Evolutionary conservation across 2,888 invertebrate species (phyloP), one percentile per base, ranked within the genome.

Genomic region (Drosophila antonietae): DNA sequence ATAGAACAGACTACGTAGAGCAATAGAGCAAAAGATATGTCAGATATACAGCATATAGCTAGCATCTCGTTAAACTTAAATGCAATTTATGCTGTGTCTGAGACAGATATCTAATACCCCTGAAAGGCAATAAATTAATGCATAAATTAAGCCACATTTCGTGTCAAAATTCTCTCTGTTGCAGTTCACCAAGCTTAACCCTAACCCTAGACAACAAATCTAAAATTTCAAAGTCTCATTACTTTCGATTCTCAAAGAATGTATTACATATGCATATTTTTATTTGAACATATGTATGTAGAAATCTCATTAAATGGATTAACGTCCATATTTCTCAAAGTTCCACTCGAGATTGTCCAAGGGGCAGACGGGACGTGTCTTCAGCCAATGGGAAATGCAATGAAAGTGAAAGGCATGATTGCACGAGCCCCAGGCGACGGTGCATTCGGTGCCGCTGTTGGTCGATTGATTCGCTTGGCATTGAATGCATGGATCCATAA

Each of bases 311-410:
- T 35, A 15, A 15, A 33, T n/a, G 15, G 14, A 5, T 10, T 69
- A 60, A 10, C 12, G 39, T 5, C 62, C 73, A 23, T 49, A 73
- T n/a, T 65, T 73, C 7, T 62, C 52, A 46, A 52, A 81, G 12
- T 64, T 52, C 81, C 81, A 75, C 2, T 75, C 43, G 9, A 20
- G 37, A 69, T 77, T 74, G 44, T 81, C 81, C 51, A 81, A 12
- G 0, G 66, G 82, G 6, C 64, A 80, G 0, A 75, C 68, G 28
- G 51, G 44, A 0, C 78, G 75, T 0, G 64, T 51, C n/a, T 62
- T 56, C n/a, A 72, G 39, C 75, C 75, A 81, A 9, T 55, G 72
- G 8, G 69, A 52, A 20, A 79, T 79, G 69, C 83, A 82, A 9
- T 76, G 80, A 9, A 66, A 82, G 18, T 73, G 68, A 6, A 73